Conservation (phyloP, 1,140 invertebrate species). For the Chionoecetes opilio region DNA sequence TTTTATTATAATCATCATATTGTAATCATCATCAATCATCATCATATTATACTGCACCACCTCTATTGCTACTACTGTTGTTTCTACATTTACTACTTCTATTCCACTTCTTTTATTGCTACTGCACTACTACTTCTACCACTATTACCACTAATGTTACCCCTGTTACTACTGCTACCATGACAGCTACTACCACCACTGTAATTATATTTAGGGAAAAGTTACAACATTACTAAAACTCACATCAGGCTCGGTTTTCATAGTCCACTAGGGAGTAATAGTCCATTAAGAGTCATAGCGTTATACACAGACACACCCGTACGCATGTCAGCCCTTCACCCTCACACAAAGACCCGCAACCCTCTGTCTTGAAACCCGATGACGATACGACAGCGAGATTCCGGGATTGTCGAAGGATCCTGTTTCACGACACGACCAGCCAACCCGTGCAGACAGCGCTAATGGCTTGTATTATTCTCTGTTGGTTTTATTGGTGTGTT, state of each 20-base stretch:
- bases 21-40: no score
- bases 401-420: constrained; percentile 28
- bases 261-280: no score
- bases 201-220: no score
- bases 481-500: constrained; percentile 55
- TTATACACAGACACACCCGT: neutral
- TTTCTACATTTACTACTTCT: neutral
- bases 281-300: no score
- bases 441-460: neutral
- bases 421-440: constrained; percentile 34
- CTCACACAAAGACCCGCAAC: neutral
- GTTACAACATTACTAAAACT: no score
- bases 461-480: constrained; percentile 67
- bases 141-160: no score
- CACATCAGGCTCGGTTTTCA: no score
- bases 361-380: neutral
- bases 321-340: neutral
- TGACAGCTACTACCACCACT: no score
- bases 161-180: no score
- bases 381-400: neutral
- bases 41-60: no score
- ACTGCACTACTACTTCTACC: no score
- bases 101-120: constrained; percentile 3
- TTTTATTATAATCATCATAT: neutral
- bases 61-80: neutral